Conservation (phyloP, 2,113 vertebrate species). For the Corvus cornix region DNA sequence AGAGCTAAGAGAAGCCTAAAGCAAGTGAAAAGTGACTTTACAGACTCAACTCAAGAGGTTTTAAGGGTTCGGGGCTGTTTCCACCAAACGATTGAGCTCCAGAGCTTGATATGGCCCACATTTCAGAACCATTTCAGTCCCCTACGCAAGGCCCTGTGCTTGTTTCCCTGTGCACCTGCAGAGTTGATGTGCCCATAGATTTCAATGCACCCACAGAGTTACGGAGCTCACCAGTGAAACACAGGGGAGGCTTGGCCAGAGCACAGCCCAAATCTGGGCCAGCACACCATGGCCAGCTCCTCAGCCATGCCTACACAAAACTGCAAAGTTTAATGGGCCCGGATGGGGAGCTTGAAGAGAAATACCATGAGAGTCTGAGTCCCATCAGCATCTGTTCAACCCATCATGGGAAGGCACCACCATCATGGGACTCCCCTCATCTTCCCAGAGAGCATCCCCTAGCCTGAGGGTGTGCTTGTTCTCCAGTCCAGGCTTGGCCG, state of each 20-base stretch:
- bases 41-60: background rate
- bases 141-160: background rate
- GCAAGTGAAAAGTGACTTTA: background rate
- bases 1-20: background rate
- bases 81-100: background rate
- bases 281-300: background rate
- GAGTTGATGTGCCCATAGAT: background rate
- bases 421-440: fast-evolving
- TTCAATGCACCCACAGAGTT: background rate
- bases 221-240: fast-evolving
- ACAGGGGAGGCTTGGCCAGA: background rate
- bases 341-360: background rate
- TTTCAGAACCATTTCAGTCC: background rate
- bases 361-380: background rate
- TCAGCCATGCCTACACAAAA: fast-evolving
- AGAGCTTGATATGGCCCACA: background rate
- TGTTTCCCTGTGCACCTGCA: background rate
- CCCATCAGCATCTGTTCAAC: background rate
- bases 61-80: background rate
- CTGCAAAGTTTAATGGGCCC: background rate
- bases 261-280: background rate
- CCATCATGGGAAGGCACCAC: background rate
- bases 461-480: background rate
- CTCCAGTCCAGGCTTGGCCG: background rate
- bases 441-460: background rate